phyloP scores from a whole-genome alignment of 1,140 invertebrate species.

The Drosophila sechellia region DNA sequence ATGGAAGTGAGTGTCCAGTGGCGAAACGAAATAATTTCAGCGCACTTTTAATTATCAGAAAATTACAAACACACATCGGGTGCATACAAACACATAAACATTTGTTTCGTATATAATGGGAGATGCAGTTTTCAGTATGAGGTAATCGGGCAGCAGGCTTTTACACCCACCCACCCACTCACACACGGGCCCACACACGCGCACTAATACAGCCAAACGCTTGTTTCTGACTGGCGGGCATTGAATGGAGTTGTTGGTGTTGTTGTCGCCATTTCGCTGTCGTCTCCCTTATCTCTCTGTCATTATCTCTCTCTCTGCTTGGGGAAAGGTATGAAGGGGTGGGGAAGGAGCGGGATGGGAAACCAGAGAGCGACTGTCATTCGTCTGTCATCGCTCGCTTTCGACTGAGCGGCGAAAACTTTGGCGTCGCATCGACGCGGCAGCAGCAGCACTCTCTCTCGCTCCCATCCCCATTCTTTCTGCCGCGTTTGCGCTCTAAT shows the following conservation, averaged over 20 bases:
- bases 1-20: conserved; percentile 18
- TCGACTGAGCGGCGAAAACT: conserved; percentile 22
- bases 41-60: conserved; percentile 71
- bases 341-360: neutral
- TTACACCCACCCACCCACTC: neutral
- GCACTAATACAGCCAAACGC: conserved; percentile 63
- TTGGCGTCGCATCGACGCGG: conserved; percentile 31
- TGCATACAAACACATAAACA: conserved; percentile 10
- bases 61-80: conserved; percentile 38
- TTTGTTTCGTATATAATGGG: conserved; percentile 30
- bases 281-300: conserved; percentile 75
- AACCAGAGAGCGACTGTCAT: conserved; percentile 77
- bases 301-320: conserved; percentile 76
- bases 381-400: conserved; percentile 76
- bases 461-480: conserved; percentile 24
- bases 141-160: conserved; percentile 69
- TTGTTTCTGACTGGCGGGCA: conserved; percentile 82
- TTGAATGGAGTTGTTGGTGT: conserved; percentile 52
- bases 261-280: conserved; percentile 62
- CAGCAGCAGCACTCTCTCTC: conserved; percentile 9
- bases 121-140: conserved; percentile 72
- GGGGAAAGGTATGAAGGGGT: conserved; percentile 1
- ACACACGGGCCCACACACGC: conserved; percentile 51
- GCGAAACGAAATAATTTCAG: conserved; percentile 55
- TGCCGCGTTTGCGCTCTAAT: conserved; percentile 67